These are phyloP conservation scores for Acanthosoma haemorrhoidale DNA, from an alignment of 2,888 invertebrate genomes.

Conservation along the genomic window DNA sequence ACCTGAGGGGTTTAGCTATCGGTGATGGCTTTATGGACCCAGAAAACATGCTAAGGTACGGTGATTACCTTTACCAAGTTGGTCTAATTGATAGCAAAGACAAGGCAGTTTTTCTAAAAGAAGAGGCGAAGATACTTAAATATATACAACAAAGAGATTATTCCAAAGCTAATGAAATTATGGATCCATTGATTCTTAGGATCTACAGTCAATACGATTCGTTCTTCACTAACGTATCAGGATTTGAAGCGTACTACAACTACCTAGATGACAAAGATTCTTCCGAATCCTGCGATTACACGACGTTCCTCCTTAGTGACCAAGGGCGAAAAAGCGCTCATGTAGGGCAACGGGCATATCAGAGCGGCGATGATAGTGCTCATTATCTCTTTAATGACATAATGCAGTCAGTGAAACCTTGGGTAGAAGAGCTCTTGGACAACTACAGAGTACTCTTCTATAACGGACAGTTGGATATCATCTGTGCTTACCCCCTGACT, in stretches of 20 bases:
- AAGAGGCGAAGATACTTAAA: constrained; percentile 55
- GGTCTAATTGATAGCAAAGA: constrained; percentile 55
- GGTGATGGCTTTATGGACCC: constrained; percentile 80
- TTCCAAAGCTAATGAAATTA: constrained; percentile 63
- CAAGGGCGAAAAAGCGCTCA: constrained; percentile 58
- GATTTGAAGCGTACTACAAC: constrained; percentile 70
- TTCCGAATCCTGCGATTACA: constrained; percentile 33
- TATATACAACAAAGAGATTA: constrained; percentile 61
- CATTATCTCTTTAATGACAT: constrained; percentile 66
- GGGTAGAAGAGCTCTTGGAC: constrained; percentile 62
- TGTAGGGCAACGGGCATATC: constrained; percentile 63
- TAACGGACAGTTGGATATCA: constrained; percentile 88
- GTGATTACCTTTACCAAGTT: constrained; percentile 72
- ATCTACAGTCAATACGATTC: constrained; percentile 48
- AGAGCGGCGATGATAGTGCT: constrained; percentile 54
- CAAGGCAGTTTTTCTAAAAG: constrained; percentile 54
- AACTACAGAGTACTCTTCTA: constrained; percentile 72
- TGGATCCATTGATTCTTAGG: constrained; percentile 54
- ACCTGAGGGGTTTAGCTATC: constrained; percentile 65
- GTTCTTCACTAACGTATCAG: constrained; percentile 66
- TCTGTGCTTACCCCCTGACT: constrained; percentile 82
- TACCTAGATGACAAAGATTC: constrained; percentile 59
- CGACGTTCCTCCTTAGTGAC: constrained; percentile 36
- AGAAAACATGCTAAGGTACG: constrained; percentile 67
- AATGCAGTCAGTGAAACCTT: constrained; percentile 72